A percentile compares a stretch with the other conserved stretches of the same genome.
These are phyloP conservation scores for Dallia pectoralis DNA, from an alignment of 2,797 vertebrate genomes.

Conservation along the genomic window DNA sequence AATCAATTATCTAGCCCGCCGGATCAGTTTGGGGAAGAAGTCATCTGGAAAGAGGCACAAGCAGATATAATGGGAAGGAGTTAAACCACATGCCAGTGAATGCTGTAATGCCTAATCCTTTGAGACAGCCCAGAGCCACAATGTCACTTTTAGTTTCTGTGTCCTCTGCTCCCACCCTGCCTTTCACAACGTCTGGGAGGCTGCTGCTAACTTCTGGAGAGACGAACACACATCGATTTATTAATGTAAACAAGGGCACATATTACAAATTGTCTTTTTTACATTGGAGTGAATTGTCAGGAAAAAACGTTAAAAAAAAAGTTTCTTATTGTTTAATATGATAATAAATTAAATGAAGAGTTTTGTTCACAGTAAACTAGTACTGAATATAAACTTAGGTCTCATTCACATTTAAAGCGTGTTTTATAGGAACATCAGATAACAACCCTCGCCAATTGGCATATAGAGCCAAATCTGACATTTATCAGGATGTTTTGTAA, in stretches of 20 bases:
- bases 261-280: conserved; percentile 32
- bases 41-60: conserved; percentile 83
- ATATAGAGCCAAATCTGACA: conserved; percentile 66
- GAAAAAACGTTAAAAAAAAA: no score
- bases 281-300: conserved; percentile 42
- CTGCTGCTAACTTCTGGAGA: conserved; percentile 61
- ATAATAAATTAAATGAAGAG: conserved; percentile 38
- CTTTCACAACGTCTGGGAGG: conserved; percentile 70
- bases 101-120: conserved; percentile 80
- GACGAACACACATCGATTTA: conserved; percentile 64
- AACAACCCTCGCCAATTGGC: conserved; percentile 66
- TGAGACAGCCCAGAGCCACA: conserved; percentile 79
- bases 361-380: conserved; percentile 35
- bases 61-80: conserved; percentile 77
- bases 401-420: conserved; percentile 35
- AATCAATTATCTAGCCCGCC: conserved; percentile 81
- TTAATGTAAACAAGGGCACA: conserved; percentile 40
- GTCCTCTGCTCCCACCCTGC: conserved; percentile 67
- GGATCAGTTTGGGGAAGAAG: conserved; percentile 78
- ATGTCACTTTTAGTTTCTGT: conserved; percentile 79
- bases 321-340: conserved; percentile 37
- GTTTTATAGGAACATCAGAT: conserved; percentile 59
- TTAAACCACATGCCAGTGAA: conserved; percentile 77
- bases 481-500: conserved; percentile 55
- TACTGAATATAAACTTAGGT: conserved; percentile 47